Percentiles rank a stretch among this genome's conserved stretches.
Conservation (phyloP, 2,113 vertebrate species). For the Phodopus roborovskii region DNA sequence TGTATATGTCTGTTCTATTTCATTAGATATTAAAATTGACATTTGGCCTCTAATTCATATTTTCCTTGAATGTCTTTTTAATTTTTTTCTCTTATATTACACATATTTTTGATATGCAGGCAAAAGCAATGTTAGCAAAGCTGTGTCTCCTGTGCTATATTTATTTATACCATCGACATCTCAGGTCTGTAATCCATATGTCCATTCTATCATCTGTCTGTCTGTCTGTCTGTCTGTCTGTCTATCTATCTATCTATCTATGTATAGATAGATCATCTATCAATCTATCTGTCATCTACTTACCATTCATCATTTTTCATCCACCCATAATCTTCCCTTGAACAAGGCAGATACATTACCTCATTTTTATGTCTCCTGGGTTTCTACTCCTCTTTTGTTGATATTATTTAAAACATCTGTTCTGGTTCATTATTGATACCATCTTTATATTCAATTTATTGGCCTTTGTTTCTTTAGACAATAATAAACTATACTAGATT, state of each 20-base stretch:
- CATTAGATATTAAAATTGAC: constrained; percentile 17
- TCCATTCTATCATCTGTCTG: neutral
- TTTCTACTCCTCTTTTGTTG: neutral
- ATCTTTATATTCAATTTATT: neutral
- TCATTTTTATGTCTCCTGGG: neutral
- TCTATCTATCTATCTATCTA: neutral
- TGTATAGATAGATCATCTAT: too few relatives aligned
- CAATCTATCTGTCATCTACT: neutral
- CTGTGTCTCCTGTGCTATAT: neutral
- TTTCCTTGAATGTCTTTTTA: constrained; percentile 22
- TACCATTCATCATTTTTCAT: neutral
- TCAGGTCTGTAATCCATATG: neutral
- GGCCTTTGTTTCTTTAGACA: constrained; percentile 2
- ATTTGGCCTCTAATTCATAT: neutral
- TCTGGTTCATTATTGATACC: neutral
- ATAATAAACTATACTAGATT: constrained; percentile 16
- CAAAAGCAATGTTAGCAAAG: constrained; percentile 12
- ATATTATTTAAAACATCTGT: constrained; percentile 26
- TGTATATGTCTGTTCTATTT: constrained; percentile 10
- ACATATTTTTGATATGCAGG: neutral
- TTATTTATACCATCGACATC: neutral
- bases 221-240: neutral
- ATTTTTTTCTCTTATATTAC: constrained; percentile 1
- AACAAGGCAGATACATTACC: neutral
- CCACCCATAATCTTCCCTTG: neutral